phyloP scores from a whole-genome alignment of 2,113 vertebrate species.

The Gymnobelideus leadbeateri region DNA sequence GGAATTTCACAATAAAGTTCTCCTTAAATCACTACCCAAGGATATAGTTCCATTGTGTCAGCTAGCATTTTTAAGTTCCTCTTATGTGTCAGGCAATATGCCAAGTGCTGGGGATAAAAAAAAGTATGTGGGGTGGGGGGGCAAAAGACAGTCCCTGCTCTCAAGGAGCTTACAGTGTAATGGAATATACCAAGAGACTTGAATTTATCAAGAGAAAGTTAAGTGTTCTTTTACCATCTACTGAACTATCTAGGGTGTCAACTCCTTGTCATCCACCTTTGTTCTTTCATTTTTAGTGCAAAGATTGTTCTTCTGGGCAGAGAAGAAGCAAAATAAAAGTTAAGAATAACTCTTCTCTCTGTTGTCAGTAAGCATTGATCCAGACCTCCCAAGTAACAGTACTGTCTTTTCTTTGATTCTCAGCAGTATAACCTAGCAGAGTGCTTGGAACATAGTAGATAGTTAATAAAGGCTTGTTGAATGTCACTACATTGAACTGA shows the following conservation, averaged over 20 bases:
- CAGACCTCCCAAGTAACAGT: not conserved
- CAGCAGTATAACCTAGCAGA: not conserved
- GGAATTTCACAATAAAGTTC: not conserved
- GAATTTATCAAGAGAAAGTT: not conserved
- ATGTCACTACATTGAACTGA: not conserved
- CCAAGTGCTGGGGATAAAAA: not conserved
- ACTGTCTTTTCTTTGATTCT: not conserved
- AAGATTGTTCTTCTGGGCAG: not conserved
- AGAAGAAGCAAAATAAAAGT: not conserved
- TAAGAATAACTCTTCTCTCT: not conserved
- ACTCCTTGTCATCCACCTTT: not conserved
- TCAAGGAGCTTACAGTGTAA: not conserved
- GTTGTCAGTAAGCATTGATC: not conserved
- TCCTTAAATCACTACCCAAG: not conserved
- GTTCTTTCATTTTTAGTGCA: not conserved
- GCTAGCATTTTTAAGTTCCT: not conserved
- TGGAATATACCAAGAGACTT: not conserved
- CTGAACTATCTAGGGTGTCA: not conserved
- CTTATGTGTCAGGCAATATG: not conserved
- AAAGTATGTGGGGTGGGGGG: fast-evolving
- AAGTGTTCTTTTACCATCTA: not conserved
- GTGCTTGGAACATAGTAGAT: not conserved
- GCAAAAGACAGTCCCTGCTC: not conserved
- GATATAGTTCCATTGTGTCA: not conserved
- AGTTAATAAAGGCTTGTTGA: not conserved